Percentiles rank a stretch among this genome's conserved stretches.
Conservation (phyloP, 1,140 invertebrate species). For the Cardiocondyla obscurior region DNA sequence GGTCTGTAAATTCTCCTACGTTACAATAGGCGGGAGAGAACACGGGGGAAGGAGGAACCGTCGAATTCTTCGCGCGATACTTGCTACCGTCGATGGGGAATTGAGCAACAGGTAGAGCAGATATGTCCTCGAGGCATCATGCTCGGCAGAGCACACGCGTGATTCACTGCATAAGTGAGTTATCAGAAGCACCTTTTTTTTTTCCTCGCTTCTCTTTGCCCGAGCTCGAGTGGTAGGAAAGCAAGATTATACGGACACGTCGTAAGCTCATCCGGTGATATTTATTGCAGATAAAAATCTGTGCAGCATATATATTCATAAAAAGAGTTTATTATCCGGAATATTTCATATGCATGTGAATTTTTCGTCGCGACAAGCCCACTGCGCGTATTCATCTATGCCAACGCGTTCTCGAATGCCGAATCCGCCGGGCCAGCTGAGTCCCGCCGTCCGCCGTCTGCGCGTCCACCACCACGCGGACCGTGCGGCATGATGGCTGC, state of each 20-base stretch:
- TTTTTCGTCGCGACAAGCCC: too few species aligned
- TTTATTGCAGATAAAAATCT: neutral
- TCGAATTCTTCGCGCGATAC: conserved; percentile 70
- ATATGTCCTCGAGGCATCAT: conserved; percentile 74
- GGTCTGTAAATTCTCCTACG: neutral
- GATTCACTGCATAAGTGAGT: conserved; percentile 74
- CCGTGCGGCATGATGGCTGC: too few species aligned
- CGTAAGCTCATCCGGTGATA: neutral
- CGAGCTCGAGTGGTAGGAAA: neutral
- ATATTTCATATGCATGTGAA: neutral
- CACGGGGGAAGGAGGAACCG: conserved; percentile 22
- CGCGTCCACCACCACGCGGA: too few species aligned
- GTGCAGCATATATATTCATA: neutral
- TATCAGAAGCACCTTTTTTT: conserved; percentile 74
- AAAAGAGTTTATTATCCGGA: neutral
- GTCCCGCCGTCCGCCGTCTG: too few species aligned
- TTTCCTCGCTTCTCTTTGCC: conserved; percentile 51
- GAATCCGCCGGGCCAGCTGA: too few species aligned
- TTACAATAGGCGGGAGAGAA: neutral
- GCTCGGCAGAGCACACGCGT: conserved; percentile 70
- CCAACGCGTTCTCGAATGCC: too few species aligned
- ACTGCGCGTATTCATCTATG: too few species aligned
- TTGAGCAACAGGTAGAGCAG: conserved; percentile 80
- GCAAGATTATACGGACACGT: neutral
- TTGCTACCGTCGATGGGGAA: conserved; percentile 67